These are phyloP conservation scores for Pyrochroa serraticornis DNA, from an alignment of 2,888 invertebrate species.

Conservation along the genomic window DNA sequence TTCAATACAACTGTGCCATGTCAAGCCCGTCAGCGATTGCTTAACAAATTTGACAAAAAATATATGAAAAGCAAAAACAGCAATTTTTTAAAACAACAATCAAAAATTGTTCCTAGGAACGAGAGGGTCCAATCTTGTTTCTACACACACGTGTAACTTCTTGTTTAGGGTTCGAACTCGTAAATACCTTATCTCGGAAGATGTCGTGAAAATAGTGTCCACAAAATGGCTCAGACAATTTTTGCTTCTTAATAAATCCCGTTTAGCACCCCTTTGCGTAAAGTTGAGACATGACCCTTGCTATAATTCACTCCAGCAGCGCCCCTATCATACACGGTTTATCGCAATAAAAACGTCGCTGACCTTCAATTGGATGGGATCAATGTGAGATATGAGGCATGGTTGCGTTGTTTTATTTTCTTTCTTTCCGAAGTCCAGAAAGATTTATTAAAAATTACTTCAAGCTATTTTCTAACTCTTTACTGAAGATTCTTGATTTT, in stretches of 20 bases:
- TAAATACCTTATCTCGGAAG: constrained; percentile 38
- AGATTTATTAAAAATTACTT: too few relatives aligned
- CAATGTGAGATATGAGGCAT: constrained; percentile 12
- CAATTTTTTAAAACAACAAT: background rate
- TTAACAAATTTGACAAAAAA: too few relatives aligned
- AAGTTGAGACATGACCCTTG: constrained; percentile 40
- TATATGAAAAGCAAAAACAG: too few relatives aligned
- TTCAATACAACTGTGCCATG: background rate
- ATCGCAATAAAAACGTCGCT: constrained; percentile 44
- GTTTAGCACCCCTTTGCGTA: constrained; percentile 44
- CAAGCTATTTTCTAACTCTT: too few relatives aligned
- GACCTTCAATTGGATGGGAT: constrained; percentile 32
- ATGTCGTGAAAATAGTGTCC: constrained; percentile 31
- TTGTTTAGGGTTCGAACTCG: constrained; percentile 7
- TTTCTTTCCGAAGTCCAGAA: too few relatives aligned
- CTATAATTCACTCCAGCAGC: constrained; percentile 40
- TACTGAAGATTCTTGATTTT: too few relatives aligned
- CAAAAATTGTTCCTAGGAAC: constrained; percentile 1
- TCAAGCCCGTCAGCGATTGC: background rate
- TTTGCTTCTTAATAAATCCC: constrained; percentile 49
- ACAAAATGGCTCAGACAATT: constrained; percentile 37
- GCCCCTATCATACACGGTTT: constrained; percentile 35
- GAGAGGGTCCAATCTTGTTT: constrained; percentile 29
- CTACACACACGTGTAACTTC: constrained; percentile 3
- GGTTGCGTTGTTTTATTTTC: too few relatives aligned